A percentile compares a stretch with the other conserved stretches of the same genome.
These are phyloP conservation scores for Empidonax alnorum DNA, from an alignment of 2,113 vertebrate species.

Conservation along the genomic window DNA sequence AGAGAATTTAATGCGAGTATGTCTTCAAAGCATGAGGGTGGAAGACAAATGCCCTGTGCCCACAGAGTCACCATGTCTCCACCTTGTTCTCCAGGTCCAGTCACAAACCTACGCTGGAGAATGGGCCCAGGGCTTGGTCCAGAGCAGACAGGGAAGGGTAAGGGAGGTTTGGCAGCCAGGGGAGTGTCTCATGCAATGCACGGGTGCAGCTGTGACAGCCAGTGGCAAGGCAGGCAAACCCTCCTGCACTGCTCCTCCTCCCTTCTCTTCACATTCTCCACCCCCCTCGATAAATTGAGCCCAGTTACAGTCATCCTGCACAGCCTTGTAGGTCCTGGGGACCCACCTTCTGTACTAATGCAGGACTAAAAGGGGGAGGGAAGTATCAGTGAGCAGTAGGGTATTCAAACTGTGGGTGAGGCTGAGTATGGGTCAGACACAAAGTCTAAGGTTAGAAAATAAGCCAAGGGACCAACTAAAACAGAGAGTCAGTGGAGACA, in stretches of 20 bases:
- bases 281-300: not conserved
- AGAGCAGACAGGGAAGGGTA: not conserved
- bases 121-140: not conserved
- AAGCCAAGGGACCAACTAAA: not conserved
- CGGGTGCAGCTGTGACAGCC: not conserved
- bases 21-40: not conserved
- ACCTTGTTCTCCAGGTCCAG: not conserved
- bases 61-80: not conserved
- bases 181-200: accelerated
- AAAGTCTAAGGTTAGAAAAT: not conserved
- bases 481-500: not conserved
- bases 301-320: not conserved
- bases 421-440: not conserved
- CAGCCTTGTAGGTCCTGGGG: not conserved
- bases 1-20: not conserved
- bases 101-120: not conserved
- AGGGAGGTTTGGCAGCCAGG: not conserved
- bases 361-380: not conserved
- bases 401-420: not conserved
- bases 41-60: not conserved
- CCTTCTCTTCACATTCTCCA: not conserved
- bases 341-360: not conserved
- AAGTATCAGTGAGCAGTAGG: not conserved
- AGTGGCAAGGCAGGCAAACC: not conserved
- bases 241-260: not conserved